These are phyloP conservation scores for Cerastis rubricosa DNA, from an alignment of 2,888 invertebrate genomes.

Conservation along the genomic window DNA sequence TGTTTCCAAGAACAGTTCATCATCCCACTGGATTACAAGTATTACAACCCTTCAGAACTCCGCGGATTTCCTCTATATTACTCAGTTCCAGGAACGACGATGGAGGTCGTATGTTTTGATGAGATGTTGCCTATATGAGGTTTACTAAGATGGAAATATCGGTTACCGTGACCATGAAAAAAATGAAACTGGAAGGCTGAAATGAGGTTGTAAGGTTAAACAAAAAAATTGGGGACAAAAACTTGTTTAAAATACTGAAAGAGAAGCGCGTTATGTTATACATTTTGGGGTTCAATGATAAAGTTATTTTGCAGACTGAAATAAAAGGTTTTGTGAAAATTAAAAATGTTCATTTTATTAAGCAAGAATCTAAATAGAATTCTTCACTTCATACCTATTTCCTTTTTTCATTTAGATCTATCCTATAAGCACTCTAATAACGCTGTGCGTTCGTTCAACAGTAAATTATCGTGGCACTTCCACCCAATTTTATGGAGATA, in stretches of 20 bases:
- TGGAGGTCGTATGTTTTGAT: conserved; percentile 66
- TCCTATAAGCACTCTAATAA: background rate
- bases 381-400: background rate
- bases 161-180: conserved; percentile 54
- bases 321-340: background rate
- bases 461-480: background rate
- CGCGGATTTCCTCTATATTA: conserved; percentile 61
- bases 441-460: background rate
- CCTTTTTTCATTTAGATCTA: background rate
- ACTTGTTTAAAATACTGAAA: conserved; percentile 34
- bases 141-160: conserved; percentile 63
- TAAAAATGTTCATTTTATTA: background rate
- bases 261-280: background rate
- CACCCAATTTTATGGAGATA: background rate
- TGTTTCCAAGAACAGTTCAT: conserved; percentile 19
- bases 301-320: background rate
- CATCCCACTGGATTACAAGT: conserved; percentile 34
- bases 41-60: conserved; percentile 23
- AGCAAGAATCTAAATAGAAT: too few species aligned
- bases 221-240: conserved; percentile 14
- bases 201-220: conserved; percentile 22
- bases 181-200: conserved; percentile 25
- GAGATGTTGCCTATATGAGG: conserved; percentile 66
- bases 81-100: conserved; percentile 59
- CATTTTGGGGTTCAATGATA: background rate